Conservation (phyloP, 2,113 vertebrate genomes). For the Donacobius atricapilla region DNA sequence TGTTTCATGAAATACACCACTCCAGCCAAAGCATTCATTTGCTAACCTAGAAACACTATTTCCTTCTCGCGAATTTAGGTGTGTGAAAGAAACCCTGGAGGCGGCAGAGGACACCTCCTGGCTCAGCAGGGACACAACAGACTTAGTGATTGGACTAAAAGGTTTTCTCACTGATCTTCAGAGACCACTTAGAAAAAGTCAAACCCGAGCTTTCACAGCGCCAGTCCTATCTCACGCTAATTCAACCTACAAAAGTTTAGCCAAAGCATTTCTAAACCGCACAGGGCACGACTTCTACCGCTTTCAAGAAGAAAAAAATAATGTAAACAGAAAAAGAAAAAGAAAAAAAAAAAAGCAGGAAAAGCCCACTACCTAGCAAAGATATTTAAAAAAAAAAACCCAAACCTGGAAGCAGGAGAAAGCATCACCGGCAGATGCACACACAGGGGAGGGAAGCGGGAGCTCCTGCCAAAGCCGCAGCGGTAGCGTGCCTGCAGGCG, state of each 20-base stretch:
- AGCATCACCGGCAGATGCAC: not conserved
- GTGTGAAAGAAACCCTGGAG: not conserved
- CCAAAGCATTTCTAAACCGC: not conserved
- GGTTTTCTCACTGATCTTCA: not conserved
- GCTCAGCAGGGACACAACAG: not conserved
- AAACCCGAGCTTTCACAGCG: not conserved
- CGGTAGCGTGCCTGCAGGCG: not conserved
- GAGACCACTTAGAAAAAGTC: not conserved
- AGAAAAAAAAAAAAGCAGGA: not conserved
- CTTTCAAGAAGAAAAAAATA: not conserved
- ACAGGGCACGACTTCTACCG: not conserved
- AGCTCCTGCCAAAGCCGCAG: not conserved
- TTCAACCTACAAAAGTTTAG: not conserved
- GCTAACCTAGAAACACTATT: not conserved
- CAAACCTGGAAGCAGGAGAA: not conserved
- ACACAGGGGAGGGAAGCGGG: not conserved
- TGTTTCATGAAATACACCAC: not conserved
- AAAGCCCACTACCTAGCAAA: not conserved
- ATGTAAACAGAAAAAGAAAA: fast-evolving
- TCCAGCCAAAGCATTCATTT: not conserved
- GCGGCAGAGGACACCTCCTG: not conserved
- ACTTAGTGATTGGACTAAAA: not conserved
- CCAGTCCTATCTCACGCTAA: not conserved
- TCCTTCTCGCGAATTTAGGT: not conserved
- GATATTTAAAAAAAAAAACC: not conserved